Percentiles rank a stretch among this genome's conserved stretches.
Evolutionary conservation across 1,140 invertebrate species (phyloP).

Genomic region (Sminthurides bifidus): DNA sequence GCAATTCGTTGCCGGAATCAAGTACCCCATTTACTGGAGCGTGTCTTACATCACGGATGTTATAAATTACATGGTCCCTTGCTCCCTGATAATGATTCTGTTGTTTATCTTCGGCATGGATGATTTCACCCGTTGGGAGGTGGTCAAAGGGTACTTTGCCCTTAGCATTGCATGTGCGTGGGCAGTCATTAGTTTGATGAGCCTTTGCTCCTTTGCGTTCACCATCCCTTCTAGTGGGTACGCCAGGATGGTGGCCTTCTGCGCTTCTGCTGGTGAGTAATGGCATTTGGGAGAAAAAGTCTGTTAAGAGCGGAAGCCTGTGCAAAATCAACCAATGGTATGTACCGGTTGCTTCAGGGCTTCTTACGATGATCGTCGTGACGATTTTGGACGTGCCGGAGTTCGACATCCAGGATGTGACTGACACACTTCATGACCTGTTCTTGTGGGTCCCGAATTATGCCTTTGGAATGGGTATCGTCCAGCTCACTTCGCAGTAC

Average conservation of each 20-base stretch:
- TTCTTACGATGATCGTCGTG: conserved; percentile 52
- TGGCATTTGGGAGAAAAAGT: too few species aligned
- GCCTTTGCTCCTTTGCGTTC: conserved; percentile 6
- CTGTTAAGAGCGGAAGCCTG: too few species aligned
- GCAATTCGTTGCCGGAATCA: conserved; percentile 42
- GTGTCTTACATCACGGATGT: conserved; percentile 42
- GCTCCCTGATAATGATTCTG: conserved; percentile 38
- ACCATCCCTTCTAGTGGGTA: conserved; percentile 44
- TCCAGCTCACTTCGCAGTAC: not conserved
- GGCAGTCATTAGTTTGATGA: conserved; percentile 9
- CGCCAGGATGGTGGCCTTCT: conserved; percentile 51
- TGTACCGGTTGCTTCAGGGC: conserved; percentile 39
- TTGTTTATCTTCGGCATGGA: conserved; percentile 40
- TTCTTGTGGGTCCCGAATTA: conserved; percentile 59
- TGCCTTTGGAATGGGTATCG: conserved; percentile 46
- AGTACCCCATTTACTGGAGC: conserved; percentile 40
- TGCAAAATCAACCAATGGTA: too few species aligned
- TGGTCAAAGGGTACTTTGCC: not conserved
- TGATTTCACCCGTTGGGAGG: conserved; percentile 33
- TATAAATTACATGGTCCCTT: conserved; percentile 39
- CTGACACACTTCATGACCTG: conserved; percentile 48
- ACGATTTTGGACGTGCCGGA: conserved; percentile 47
- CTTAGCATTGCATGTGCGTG: not conserved
- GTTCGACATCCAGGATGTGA: conserved; percentile 44
- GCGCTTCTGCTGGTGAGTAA: conserved; percentile 46